Base-by-base conservation (phyloP, 2,113 vertebrate genomes). In the Silurus glanis region DNA sequence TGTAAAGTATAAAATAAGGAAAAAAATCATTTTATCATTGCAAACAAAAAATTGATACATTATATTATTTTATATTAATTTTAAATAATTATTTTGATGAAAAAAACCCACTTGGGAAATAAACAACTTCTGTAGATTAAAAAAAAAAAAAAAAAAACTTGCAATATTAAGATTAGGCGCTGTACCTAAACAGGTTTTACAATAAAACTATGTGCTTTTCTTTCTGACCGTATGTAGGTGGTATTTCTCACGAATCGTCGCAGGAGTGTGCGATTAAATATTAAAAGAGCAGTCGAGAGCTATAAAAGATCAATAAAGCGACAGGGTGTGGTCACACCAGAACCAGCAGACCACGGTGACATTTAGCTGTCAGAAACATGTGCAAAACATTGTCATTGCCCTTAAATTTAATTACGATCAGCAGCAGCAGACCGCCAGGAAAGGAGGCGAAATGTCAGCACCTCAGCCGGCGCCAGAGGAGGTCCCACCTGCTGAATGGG, bases 331-430 rank as follows among this genome's bases (percentile, higher is more conserved):
- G 88, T 84, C 53, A 13, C 37, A 72, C 9, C 56, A 61, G n/a
- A 84, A 61, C 9, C 90, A 84, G 91, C 89, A 75, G 85, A 85
- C 61, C 28, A 76, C 69, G 16, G 58, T 89, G 86, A 93, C 84
- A 94, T 94, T 93, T 85, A 94, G 92, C 91, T 89, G 90, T 89
- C 90, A 79, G 90, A 92, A 93, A 90, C 76, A 84, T 85, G 86
- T 85, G 90, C 92, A 87, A 91, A 8, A 85, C 88, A 8, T 85
- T 88, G 92, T 88, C 92, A 90, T 91, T 84, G 87, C 91, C 93
- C 92, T 88, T 88, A 87, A 83, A 61, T 90, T 72, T 87, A 88
- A 90, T 88, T 88, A 88, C 59, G 83, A 85, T 87, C 74, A 88
- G 85, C 74, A 17, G 58, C 74, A 80, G 81, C 56, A 53, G 58